phyloP scores from a whole-genome alignment of 2,113 vertebrate species.

The Campylomormyrus numenius region DNA sequence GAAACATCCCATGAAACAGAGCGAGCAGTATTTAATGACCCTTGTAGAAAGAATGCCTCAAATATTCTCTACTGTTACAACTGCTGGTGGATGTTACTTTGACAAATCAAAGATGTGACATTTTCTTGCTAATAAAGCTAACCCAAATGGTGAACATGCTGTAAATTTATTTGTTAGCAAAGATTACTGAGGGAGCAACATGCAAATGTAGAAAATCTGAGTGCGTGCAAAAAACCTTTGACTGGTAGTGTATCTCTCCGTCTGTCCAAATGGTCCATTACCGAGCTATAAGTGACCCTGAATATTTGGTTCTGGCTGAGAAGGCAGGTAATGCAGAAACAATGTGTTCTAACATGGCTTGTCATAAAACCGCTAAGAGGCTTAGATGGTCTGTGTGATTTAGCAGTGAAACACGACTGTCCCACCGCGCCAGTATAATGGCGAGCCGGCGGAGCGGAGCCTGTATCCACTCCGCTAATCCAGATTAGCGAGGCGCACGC shows the following conservation, averaged over 20 bases:
- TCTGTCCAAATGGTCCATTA: not conserved
- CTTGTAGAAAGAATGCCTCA: no score
- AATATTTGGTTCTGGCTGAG: not conserved
- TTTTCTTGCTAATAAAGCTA: no score
- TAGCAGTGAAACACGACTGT: not conserved
- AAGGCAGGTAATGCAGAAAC: not conserved
- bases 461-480: slow-evolving; percentile 1
- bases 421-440: not conserved
- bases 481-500: slow-evolving; percentile 4
- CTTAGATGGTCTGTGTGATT: not conserved
- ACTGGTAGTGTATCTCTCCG: not conserved
- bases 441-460: not conserved
- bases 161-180: no score
- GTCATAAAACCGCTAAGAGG: not conserved
- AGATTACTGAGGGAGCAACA: no score
- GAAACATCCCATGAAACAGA: no score
- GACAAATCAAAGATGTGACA: no score
- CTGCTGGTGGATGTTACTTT: no score
- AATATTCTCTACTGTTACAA: no score
- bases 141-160: no score
- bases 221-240: no score
- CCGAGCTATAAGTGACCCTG: not conserved
- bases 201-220: no score
- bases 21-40: no score
- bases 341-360: not conserved